phyloP scores from a whole-genome alignment of 2,797 vertebrate genomes.

The Danio jaintianensis region DNA sequence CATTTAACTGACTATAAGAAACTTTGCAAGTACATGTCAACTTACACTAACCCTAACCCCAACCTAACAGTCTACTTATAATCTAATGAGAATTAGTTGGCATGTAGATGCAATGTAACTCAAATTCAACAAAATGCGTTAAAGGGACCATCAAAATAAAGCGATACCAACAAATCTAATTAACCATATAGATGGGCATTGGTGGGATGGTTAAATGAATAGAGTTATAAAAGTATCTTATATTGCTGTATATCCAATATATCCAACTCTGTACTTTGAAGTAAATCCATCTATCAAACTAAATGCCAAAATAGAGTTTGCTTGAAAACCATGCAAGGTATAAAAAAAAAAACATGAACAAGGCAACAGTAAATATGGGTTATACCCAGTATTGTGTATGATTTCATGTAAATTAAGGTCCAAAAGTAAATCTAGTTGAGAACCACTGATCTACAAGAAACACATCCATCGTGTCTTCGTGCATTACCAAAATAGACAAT shows the following conservation, averaged over 20 bases:
- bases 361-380: not conserved
- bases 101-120: too few relatives aligned
- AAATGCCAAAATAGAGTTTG: slow-evolving; percentile 2
- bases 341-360: not conserved
- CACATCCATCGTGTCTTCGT: not conserved
- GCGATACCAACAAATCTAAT: too few relatives aligned
- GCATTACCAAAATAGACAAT: slow-evolving; percentile 25
- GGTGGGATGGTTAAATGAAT: not conserved
- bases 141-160: too few relatives aligned
- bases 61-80: too few relatives aligned
- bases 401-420: not conserved
- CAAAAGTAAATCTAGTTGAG: not conserved
- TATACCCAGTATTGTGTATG: not conserved
- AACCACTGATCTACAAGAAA: not conserved
- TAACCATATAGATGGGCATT: not conserved
- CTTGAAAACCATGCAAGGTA: not conserved
- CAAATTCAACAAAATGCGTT: too few relatives aligned
- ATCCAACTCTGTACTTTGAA: not conserved
- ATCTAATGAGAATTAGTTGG: too few relatives aligned
- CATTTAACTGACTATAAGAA: too few relatives aligned
- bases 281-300: not conserved
- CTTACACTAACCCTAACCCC: too few relatives aligned
- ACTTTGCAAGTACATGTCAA: too few relatives aligned
- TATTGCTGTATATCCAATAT: not conserved
- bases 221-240: not conserved